These are phyloP conservation scores for Melanotaenia pygmaea DNA, from an alignment of 2,797 vertebrate genomes.

Conservation along the genomic window DNA sequence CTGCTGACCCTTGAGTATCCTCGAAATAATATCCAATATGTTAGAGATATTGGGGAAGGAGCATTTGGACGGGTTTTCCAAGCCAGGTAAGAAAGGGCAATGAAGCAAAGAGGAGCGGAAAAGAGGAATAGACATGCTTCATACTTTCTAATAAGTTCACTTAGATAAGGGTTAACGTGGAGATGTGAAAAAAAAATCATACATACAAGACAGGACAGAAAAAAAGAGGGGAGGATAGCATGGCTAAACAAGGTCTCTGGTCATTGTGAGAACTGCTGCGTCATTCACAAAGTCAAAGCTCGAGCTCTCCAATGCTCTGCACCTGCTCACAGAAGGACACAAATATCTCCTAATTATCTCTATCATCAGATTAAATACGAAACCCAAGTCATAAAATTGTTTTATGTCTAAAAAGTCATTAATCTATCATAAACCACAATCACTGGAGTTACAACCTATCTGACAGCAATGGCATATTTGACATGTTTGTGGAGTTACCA, in stretches of 20 bases:
- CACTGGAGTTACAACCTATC: not conserved
- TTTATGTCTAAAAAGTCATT: slow-evolving; percentile 10
- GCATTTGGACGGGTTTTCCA: slow-evolving; percentile 98
- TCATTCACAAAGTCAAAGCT: slow-evolving; percentile 65
- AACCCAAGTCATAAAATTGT: slow-evolving; percentile 1
- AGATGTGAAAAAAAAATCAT: not conserved
- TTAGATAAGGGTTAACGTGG: not conserved
- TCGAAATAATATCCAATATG: slow-evolving; percentile 97
- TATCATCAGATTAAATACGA: slow-evolving; percentile 21
- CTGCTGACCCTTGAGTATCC: slow-evolving; percentile 95
- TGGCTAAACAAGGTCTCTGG: slow-evolving; percentile 24
- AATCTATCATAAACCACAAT: slow-evolving; percentile 5
- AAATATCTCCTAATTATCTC: slow-evolving; percentile 16
- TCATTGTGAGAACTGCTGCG: slow-evolving; percentile 50
- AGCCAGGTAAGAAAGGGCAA: slow-evolving; percentile 85
- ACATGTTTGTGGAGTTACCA: not conserved
- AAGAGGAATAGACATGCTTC: not conserved
- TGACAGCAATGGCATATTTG: not conserved
- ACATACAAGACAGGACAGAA: not conserved
- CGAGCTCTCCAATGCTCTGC: slow-evolving; percentile 24
- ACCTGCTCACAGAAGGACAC: slow-evolving; percentile 16
- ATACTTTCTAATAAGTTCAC: not conserved
- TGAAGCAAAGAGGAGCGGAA: not conserved
- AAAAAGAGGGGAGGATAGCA: not conserved
- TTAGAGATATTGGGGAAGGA: slow-evolving; percentile 96